Base-by-base conservation (phyloP, 1,140 invertebrate species). In the Temnothorax curvispinosus region DNA sequence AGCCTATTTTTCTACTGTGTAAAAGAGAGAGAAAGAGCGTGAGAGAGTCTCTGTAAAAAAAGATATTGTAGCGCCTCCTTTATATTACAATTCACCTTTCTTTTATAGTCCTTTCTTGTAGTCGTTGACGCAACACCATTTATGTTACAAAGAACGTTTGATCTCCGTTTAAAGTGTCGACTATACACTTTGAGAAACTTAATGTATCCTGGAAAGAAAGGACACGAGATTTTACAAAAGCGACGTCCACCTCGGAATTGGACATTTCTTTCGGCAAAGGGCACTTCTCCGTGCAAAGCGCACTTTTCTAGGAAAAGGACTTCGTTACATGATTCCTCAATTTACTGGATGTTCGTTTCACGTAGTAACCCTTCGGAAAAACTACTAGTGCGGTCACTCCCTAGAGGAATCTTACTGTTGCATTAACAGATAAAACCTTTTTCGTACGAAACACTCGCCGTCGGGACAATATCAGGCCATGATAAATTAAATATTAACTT, bases 161-260 rank as follows among this genome's bases (percentile, higher is more conserved):
- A 85, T 54, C 84, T 44, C 38, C 60, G 74, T 76, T 80, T 65
- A 65, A 85, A 80, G 38, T 18, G 58, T 41, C 58, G 32, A 64
- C 27, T 76, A 4, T 54, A 52, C 44, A 65, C 5, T 35, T 62
- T 13, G 52, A 64, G 44, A 67, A 41, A 35, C 35, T 85, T 80
- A 65, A 85, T 77, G 75, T 52, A 64, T 44, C 60, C 2, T 54
- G 32, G 11, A 21, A 80, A 52, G 44, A 54, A 52, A 60, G n/a
- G 56, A 60, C 41, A 65, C 35, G 60, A 65, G 75, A 85, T 85
- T 85, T 85, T 85, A 80, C 60, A 65, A 85, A 65, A 56, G 60
- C 54, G 44, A 80, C 74, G 71, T 85, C 41, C 71, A 71, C 38
- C 21, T 71, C 38, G 65, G 44, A 56, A 82, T 72, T 44, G 80